A percentile compares a stretch with the other conserved stretches of the same genome.
Evolutionary conservation across 64 coral and sea anemone genomes (phyloP).

Genomic region (Platygyra sinensis): DNA sequence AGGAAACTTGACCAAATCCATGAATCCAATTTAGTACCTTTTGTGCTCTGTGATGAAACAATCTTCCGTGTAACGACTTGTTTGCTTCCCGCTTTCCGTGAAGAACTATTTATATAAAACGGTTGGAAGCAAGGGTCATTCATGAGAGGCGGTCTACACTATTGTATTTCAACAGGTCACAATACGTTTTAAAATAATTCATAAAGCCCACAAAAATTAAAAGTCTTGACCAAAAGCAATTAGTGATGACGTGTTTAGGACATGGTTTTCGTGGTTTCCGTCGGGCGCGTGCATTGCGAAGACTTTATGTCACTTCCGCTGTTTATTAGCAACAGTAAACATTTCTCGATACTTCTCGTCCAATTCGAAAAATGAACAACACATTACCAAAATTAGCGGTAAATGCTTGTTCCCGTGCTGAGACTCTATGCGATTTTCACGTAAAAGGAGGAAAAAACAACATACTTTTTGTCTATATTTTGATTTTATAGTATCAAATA

Average conservation of each 20-base stretch:
- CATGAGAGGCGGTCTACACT: too few relatives aligned
- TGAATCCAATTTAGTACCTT: not conserved
- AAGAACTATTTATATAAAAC: not conserved
- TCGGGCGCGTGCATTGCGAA: not conserved
- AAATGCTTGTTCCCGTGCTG: too few relatives aligned
- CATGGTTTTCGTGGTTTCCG: not conserved
- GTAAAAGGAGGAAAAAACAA: too few relatives aligned
- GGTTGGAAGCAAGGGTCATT: not conserved
- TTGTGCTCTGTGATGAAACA: not conserved
- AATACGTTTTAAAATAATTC: not conserved
- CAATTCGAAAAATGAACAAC: too few relatives aligned
- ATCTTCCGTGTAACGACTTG: not conserved
- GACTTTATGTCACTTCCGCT: not conserved
- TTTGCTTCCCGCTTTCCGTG: too few relatives aligned
- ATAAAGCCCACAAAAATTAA: too few relatives aligned
- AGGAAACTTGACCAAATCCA: not conserved
- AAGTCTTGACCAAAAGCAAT: not conserved
- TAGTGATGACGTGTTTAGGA: not conserved
- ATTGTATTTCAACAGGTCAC: conserved; percentile 7
- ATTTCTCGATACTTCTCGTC: too few relatives aligned
- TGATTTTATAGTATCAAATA: too few relatives aligned
- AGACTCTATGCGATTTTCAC: too few relatives aligned
- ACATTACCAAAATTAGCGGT: too few relatives aligned
- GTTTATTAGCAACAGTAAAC: not conserved
- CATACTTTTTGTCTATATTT: too few relatives aligned